These are phyloP conservation scores for Neopipo cinnamomea DNA, from an alignment of 2,113 vertebrate genomes.

Conservation along the genomic window DNA sequence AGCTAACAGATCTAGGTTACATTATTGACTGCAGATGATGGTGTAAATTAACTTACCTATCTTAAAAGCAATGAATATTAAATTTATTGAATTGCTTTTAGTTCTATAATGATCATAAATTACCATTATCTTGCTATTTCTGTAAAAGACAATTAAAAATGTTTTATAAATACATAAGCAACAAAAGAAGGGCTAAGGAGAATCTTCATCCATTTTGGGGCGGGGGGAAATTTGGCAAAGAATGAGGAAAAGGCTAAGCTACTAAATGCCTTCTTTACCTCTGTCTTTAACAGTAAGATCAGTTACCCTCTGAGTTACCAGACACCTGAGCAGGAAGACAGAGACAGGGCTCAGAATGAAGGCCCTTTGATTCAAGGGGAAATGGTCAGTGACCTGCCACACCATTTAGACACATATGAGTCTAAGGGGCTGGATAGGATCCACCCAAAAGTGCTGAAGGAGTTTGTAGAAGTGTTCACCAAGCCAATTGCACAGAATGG, in stretches of 20 bases:
- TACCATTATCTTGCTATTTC: not conserved
- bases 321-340: not conserved
- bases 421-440: not conserved
- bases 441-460: not conserved
- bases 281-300: not conserved
- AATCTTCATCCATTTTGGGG: not conserved
- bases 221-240: not conserved
- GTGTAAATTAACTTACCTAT: not conserved
- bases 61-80: not conserved
- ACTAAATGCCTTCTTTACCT: not conserved
- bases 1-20: not conserved
- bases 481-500: not conserved
- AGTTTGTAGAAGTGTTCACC: not conserved
- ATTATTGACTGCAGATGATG: not conserved
- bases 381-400: not conserved
- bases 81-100: not conserved
- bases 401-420: too few relatives aligned
- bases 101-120: not conserved
- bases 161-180: not conserved
- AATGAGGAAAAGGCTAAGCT: not conserved
- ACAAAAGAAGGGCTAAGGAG: not conserved
- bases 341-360: not conserved
- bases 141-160: not conserved
- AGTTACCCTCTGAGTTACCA: not conserved
- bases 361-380: not conserved